A percentile compares a stretch with the other conserved stretches of the same genome.
Conservation (phyloP, 2,113 vertebrate genomes). For the Cichladusa arquata region DNA sequence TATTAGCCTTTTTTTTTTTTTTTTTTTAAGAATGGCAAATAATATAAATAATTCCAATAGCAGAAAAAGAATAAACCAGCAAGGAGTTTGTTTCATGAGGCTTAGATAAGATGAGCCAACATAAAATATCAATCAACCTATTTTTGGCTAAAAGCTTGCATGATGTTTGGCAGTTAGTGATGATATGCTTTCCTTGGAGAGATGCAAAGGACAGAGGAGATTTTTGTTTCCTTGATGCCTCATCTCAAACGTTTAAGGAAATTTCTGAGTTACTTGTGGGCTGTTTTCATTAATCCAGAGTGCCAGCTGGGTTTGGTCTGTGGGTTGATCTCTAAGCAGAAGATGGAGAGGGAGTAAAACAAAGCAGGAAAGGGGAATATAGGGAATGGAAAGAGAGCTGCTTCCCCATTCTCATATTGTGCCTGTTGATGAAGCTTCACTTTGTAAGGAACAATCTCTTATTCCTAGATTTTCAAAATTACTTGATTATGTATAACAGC, state of each 20-base stretch:
- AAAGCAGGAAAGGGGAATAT: background rate
- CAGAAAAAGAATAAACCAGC: background rate
- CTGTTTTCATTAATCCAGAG: background rate
- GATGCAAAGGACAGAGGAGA: background rate
- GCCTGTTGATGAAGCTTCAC: background rate
- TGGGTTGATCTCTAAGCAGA: background rate
- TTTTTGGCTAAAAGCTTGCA: background rate
- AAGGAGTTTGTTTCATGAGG: background rate
- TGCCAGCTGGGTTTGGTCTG: background rate
- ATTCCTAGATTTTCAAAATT: background rate
- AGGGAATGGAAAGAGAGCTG: background rate
- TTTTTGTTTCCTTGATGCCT: background rate
- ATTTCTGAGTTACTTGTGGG: background rate
- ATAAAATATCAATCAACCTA: background rate
- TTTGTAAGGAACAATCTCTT: background rate
- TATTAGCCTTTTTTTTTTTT: background rate
- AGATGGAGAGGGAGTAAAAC: background rate
- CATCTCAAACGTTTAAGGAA: background rate
- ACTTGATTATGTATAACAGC: background rate
- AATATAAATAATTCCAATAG: conserved; percentile 45
- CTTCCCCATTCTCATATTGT: background rate
- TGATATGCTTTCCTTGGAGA: background rate
- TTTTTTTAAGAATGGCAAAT: conserved; percentile 16
- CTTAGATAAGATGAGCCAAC: background rate
- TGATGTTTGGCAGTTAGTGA: background rate